Base-by-base conservation (phyloP, 2,113 vertebrate species). In the Ophiodon elongatus region DNA sequence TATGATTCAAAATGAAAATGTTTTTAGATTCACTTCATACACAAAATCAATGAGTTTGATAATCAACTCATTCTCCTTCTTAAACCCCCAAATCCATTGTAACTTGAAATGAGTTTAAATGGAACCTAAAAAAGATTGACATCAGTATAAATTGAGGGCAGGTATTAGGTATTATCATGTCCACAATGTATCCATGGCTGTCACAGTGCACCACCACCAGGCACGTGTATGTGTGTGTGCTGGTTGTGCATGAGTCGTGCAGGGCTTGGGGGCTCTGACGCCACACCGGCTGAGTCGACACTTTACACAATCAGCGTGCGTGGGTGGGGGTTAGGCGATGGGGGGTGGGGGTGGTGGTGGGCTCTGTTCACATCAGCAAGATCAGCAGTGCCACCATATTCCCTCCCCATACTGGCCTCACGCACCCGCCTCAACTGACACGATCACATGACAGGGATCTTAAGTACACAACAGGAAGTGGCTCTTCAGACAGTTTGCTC, bases 381-480 rank as follows among this genome's bases (percentile, higher is more conserved):
- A 94, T 92, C 92, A 93, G 93, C 93, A 93, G 65, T 76, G 86
- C 90, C 87, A 80, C 90, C 82, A 85, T 90, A 90, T 86, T 90
- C 92, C 87, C 91, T 91, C 88, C 88, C 87, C 75, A 52, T 33
- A 45, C 83, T 56, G 84, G 90, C 90, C 92, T 84, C 90, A 83
- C 8, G 19, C 69, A 78, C 75, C 52, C 57, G 74, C 91, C 72
- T 90, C 87, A 86, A 92, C 92, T 83, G 86, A 87, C 89, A 85
- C 81, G 62, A 87, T 92, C 92, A 93, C 91, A 89, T 94, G 92
- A 90, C 91, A 78, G 80, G 86, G 92, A 92, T 94, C 91, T 93
- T 88, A 88, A 89, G 87, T 90, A 91, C 92, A 94, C 90, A 95
- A 93, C 92, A 95, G 93, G 93, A 94, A 92, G 93, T 94, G 91